These are phyloP conservation scores for Porphyrio hochstetteri DNA, from an alignment of 2,113 vertebrate species.

Conservation along the genomic window DNA sequence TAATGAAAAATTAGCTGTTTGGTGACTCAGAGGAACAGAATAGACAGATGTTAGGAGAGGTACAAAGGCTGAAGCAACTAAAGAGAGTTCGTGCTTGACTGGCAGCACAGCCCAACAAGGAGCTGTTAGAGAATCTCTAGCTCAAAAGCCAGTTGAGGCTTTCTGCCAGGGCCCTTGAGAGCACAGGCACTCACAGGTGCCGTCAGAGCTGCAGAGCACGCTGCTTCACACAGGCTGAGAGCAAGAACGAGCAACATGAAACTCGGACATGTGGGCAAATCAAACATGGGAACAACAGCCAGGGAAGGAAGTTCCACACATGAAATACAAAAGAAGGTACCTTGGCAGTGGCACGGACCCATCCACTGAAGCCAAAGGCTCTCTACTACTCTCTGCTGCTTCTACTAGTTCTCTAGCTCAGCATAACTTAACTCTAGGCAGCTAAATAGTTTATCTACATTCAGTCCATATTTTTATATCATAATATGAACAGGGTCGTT, in stretches of 20 bases:
- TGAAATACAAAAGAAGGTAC: accelerated
- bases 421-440: not conserved
- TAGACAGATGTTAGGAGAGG: not conserved
- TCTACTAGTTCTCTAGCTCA: not conserved
- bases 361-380: not conserved
- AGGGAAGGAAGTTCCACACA: not conserved
- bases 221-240: not conserved
- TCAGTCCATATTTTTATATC: not conserved
- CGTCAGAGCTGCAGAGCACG: not conserved
- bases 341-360: not conserved
- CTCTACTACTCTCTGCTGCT: not conserved
- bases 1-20: slow-evolving; percentile 32
- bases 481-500: not conserved
- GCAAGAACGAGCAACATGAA: not conserved
- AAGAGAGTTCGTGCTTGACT: not conserved
- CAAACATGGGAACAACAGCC: not conserved
- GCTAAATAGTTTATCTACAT: not conserved
- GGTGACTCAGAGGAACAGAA: not conserved
- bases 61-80: not conserved
- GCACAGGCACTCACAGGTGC: accelerated
- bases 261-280: not conserved
- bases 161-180: not conserved
- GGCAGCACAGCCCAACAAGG: not conserved
- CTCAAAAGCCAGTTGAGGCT: not conserved
- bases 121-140: not conserved